These are phyloP conservation scores for Drosophila biarmipes DNA, from an alignment of 1,140 invertebrate species.

Conservation along the genomic window DNA sequence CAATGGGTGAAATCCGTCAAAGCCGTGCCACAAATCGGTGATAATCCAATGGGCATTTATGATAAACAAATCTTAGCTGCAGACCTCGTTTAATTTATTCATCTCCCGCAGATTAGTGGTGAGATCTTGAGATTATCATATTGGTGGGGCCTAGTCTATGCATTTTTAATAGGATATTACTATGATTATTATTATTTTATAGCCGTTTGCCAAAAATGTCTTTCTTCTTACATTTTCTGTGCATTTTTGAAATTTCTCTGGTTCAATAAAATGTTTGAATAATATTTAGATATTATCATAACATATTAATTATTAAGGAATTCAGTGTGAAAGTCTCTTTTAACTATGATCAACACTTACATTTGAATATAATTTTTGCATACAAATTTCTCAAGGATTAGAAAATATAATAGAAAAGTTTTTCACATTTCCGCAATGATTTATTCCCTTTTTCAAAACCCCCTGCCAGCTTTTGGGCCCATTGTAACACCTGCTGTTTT, in stretches of 20 bases:
- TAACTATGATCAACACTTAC: too few relatives aligned
- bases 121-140: conserved; percentile 13
- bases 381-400: too few relatives aligned
- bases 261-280: too few relatives aligned
- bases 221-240: neutral
- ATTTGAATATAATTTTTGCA: too few relatives aligned
- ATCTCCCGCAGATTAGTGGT: conserved; percentile 1
- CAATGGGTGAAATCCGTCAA: conserved; percentile 45
- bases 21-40: conserved; percentile 23
- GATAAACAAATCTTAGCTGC: conserved; percentile 8
- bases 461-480: neutral
- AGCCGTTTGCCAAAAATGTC: neutral
- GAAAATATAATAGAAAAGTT: too few relatives aligned
- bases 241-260: too few relatives aligned
- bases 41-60: conserved; percentile 20
- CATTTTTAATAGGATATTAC: neutral
- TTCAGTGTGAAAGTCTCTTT: too few relatives aligned
- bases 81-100: conserved; percentile 15
- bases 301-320: too few relatives aligned
- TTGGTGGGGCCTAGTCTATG: neutral
- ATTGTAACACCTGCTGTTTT: conserved; percentile 29
- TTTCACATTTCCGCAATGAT: neutral
- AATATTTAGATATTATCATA: too few relatives aligned
- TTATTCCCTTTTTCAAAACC: neutral
- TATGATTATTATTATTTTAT: neutral